Percentiles rank a stretch among this genome's conserved stretches.
Evolutionary conservation across 2,888 invertebrate species (phyloP).

Genomic region (Hartigia nigra): DNA sequence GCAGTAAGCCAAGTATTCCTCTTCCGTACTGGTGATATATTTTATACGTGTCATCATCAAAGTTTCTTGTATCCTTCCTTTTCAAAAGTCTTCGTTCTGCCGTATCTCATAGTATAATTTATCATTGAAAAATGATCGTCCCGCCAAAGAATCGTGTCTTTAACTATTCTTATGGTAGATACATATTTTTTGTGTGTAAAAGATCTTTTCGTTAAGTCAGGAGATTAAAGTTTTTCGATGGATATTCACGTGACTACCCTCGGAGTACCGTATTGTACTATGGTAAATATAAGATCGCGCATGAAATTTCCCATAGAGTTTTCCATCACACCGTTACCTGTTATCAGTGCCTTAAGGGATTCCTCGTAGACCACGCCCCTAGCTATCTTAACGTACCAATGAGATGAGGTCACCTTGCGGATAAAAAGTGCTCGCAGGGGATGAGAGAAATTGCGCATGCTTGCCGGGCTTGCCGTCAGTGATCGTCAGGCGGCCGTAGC

Average conservation of each 20-base stretch:
- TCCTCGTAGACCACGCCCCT: neutral
- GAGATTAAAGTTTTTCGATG: neutral
- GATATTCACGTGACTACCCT: neutral
- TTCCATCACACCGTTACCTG: neutral
- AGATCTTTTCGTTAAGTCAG: neutral
- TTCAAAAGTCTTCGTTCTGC: neutral
- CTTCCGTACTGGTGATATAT: neutral
- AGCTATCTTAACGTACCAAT: neutral
- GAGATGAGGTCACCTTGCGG: constrained; percentile 14
- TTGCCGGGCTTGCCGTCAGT: constrained; percentile 42
- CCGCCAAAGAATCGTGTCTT: neutral
- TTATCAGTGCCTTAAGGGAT: neutral
- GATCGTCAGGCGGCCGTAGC: constrained; percentile 39
- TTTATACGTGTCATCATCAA: neutral
- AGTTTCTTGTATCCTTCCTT: neutral
- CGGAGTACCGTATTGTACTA: neutral
- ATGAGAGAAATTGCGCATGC: constrained; percentile 44
- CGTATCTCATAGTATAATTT: neutral
- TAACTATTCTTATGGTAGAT: neutral
- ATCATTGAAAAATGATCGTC: neutral
- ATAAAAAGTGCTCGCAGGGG: constrained; percentile 40
- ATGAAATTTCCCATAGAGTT: neutral
- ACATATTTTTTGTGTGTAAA: neutral
- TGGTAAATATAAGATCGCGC: neutral
- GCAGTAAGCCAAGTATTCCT: neutral